Evolutionary conservation across 2,797 vertebrate genomes (phyloP).

Genomic region (Enteromius trimaculatus): DNA sequence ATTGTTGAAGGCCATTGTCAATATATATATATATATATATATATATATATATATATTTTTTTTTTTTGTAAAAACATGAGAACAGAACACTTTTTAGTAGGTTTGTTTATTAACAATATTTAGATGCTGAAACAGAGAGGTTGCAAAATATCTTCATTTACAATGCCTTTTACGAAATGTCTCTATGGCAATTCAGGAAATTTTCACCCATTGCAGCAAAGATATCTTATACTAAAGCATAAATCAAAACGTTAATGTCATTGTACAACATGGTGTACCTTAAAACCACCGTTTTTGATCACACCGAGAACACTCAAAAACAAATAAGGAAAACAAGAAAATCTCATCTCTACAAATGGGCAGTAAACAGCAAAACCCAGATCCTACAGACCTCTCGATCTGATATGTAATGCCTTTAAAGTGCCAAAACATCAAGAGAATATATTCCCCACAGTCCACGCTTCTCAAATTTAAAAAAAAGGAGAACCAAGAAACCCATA

Average conservation of each 20-base stretch:
- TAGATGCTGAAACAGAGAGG: conserved; percentile 12
- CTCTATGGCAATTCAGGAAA: background rate
- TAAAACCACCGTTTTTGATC: conserved; percentile 63
- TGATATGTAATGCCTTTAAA: conserved; percentile 69
- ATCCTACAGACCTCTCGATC: conserved; percentile 49
- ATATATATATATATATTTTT: too few relatives aligned
- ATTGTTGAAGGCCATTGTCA: too few relatives aligned
- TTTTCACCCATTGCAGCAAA: background rate
- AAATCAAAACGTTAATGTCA: conserved; percentile 47
- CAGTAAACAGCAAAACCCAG: conserved; percentile 57
- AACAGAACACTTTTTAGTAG: background rate
- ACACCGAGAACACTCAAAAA: conserved; percentile 56
- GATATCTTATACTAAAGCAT: conserved; percentile 44
- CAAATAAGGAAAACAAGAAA: conserved; percentile 38
- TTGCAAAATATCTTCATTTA: conserved; percentile 12
- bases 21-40: background rate
- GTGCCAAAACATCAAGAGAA: conserved; percentile 70
- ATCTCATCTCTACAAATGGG: conserved; percentile 59
- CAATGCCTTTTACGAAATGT: conserved; percentile 5
- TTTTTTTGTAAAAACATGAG: background rate
- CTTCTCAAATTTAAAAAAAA: conserved; percentile 61
- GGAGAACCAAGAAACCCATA: conserved; percentile 55
- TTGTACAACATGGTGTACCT: conserved; percentile 57
- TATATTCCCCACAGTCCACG: conserved; percentile 46
- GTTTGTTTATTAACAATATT: conserved; percentile 45